Evolutionary conservation across 2,888 invertebrate genomes (phyloP).

Genomic region (Eupsilia transversa): DNA sequence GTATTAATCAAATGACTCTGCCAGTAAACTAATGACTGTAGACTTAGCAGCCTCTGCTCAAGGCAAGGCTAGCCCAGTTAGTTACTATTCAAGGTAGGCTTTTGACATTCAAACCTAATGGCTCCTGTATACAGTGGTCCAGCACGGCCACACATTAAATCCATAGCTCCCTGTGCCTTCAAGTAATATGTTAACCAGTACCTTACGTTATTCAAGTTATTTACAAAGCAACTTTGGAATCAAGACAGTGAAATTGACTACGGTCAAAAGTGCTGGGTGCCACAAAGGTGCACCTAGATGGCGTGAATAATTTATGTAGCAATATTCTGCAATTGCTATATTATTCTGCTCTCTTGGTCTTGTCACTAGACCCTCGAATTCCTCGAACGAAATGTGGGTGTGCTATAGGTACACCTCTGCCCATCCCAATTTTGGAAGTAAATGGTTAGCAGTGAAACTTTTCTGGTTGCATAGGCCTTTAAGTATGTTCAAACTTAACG

Average conservation of each 20-base stretch:
- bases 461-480: background rate
- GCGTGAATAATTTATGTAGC: no score
- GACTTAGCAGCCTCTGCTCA: slow-evolving; percentile 21
- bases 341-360: no score
- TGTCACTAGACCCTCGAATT: no score
- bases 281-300: background rate
- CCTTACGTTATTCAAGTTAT: background rate
- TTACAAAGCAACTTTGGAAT: no score
- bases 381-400: no score
- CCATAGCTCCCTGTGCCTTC: background rate
- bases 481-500: slow-evolving; percentile 32
- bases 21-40: slow-evolving; percentile 6
- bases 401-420: no score
- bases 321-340: background rate
- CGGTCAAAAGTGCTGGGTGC: background rate
- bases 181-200: no score
- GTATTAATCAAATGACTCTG: slow-evolving; percentile 8
- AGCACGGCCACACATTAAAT: background rate
- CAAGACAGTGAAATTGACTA: background rate
- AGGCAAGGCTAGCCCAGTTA: slow-evolving; percentile 36
- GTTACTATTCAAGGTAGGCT: slow-evolving; percentile 41
- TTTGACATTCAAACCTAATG: slow-evolving; percentile 40
- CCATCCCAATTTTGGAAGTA: no score
- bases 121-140: slow-evolving; percentile 20
- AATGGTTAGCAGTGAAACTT: background rate